These are phyloP conservation scores for Patella depressa DNA, from an alignment of 2,888 invertebrate genomes.

Conservation along the genomic window DNA sequence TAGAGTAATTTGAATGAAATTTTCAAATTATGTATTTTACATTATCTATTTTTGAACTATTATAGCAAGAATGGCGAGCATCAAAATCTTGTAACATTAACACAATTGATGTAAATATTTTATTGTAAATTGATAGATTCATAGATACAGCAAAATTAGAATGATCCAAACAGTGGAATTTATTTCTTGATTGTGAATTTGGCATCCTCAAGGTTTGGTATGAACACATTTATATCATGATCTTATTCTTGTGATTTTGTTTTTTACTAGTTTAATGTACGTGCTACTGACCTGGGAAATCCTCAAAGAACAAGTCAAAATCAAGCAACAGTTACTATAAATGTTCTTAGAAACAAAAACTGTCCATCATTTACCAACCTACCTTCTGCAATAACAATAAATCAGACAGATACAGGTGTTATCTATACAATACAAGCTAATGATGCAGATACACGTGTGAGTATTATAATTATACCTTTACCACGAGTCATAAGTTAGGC, in stretches of 20 bases:
- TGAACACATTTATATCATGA: too few relatives aligned
- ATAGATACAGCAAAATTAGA: too few relatives aligned
- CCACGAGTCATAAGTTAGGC: not conserved
- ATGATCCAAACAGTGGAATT: too few relatives aligned
- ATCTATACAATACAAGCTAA: conserved; percentile 56
- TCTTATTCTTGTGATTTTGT: not conserved
- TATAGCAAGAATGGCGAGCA: too few relatives aligned
- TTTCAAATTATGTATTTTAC: too few relatives aligned
- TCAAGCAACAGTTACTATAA: conserved; percentile 53
- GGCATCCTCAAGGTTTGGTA: too few relatives aligned
- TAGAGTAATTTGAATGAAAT: too few relatives aligned
- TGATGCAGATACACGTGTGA: conserved; percentile 54
- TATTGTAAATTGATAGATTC: too few relatives aligned
- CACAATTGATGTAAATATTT: too few relatives aligned
- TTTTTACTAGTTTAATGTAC: conserved; percentile 39
- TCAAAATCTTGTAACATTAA: too few relatives aligned
- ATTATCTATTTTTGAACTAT: too few relatives aligned
- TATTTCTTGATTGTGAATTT: too few relatives aligned
- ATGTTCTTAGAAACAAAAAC: conserved; percentile 53
- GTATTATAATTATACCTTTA: conserved; percentile 12
- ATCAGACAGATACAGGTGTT: conserved; percentile 46
- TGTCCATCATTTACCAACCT: conserved; percentile 47
- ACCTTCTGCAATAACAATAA: conserved; percentile 46
- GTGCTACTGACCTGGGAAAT: conserved; percentile 48
- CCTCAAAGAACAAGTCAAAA: conserved; percentile 48